Conservation (phyloP, 2,113 vertebrate species). For the Toxotes chatareus region DNA sequence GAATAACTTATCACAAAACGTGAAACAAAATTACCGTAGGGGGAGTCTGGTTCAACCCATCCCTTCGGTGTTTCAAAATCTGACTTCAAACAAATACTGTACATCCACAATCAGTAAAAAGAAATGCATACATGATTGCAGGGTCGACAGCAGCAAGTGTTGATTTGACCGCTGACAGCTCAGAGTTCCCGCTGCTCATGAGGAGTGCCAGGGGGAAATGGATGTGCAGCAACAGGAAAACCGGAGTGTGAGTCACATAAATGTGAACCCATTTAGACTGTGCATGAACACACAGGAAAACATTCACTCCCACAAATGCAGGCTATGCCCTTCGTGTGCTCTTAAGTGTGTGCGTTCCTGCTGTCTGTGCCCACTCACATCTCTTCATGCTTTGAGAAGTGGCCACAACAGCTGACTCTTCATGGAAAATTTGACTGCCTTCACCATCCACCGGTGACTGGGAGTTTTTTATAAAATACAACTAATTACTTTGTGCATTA, state of each 20-base stretch:
- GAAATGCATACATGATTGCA: conserved; percentile 54
- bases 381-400: conserved; percentile 38
- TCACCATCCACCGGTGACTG: conserved; percentile 42
- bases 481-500: conserved; percentile 10
- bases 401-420: conserved; percentile 33
- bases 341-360: conserved; percentile 28
- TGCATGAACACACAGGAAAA: conserved; percentile 22
- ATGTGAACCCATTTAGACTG: conserved; percentile 50
- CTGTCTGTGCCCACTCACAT: conserved; percentile 39
- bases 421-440: conserved; percentile 12
- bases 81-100: conserved; percentile 36
- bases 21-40: conserved; percentile 4
- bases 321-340: conserved; percentile 41
- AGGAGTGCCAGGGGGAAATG: conserved; percentile 25
- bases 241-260: conserved; percentile 34
- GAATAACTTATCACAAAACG: conserved; percentile 49
- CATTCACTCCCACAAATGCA: conserved; percentile 19
- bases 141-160: conserved; percentile 53
- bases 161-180: conserved; percentile 32
- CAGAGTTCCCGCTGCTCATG: neutral
- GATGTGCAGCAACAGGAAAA: conserved; percentile 33
- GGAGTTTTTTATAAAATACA: conserved; percentile 26
- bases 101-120: conserved; percentile 25
- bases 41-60: neutral
- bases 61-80: neutral